Conservation (phyloP, 2,797 vertebrate genomes). For the Erethizon dorsatum region DNA sequence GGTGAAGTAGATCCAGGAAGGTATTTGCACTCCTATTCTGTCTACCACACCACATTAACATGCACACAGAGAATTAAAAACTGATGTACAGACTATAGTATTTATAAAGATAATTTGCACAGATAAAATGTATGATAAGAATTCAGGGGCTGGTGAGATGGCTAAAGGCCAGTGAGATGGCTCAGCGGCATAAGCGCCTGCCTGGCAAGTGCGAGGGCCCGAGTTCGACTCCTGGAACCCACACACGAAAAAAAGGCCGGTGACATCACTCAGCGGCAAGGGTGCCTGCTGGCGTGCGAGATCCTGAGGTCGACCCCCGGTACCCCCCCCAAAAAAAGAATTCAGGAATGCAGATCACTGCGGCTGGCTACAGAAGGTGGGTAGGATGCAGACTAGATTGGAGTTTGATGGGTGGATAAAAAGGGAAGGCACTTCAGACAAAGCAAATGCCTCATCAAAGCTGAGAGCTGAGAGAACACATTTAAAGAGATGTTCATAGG, state of each 20-base stretch:
- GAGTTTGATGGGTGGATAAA: background rate
- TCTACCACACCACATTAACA: background rate
- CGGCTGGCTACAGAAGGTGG: background rate
- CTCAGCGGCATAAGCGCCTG: too few species aligned
- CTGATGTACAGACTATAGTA: background rate
- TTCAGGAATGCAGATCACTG: background rate
- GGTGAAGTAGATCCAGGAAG: background rate
- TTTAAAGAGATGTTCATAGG: background rate
- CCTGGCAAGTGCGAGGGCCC: too few species aligned
- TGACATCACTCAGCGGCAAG: too few species aligned
- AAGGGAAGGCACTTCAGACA: background rate
- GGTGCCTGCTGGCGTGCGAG: too few species aligned
- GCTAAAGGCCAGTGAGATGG: too few species aligned
- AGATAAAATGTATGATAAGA: background rate
- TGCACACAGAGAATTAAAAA: background rate
- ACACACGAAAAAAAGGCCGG: too few species aligned
- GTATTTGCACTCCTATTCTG: background rate
- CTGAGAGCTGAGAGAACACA: background rate
- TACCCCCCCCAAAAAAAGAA: background rate
- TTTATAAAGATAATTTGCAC: background rate
- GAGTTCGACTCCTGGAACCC: too few species aligned
- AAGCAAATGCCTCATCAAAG: background rate
- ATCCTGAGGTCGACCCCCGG: too few species aligned
- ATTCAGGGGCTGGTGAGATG: background rate
- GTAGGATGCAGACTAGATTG: background rate